Percentiles rank a stretch among this genome's conserved stretches.
Conservation (phyloP, 2,797 vertebrate genomes). For the Enteromius paludinosus region DNA sequence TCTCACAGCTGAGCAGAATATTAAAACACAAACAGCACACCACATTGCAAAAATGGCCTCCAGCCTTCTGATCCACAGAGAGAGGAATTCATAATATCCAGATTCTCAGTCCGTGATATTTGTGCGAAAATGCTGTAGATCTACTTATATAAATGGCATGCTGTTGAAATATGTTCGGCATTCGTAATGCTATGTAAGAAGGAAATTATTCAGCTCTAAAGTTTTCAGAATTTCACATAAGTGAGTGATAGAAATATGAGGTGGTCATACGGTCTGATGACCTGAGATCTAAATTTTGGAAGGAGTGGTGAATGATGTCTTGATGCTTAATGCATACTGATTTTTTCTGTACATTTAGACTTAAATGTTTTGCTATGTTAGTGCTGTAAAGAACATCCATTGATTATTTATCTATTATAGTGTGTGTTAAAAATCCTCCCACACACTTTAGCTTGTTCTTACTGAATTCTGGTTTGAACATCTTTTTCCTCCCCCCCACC, state of each 20-base stretch:
- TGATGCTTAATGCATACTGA: background rate
- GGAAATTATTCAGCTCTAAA: background rate
- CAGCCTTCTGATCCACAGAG: slow-evolving; percentile 34
- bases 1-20: slow-evolving; percentile 77
- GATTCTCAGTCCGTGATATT: slow-evolving; percentile 7
- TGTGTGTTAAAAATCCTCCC: background rate
- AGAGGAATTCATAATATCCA: slow-evolving; percentile 12
- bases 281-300: background rate
- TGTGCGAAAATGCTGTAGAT: background rate
- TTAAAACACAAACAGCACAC: slow-evolving; percentile 62
- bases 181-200: background rate
- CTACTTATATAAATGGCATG: background rate
- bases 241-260: background rate
- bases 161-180: background rate
- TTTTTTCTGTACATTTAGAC: background rate
- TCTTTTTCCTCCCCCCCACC: slow-evolving; percentile 48
- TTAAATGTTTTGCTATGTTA: slow-evolving; percentile 9
- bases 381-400: slow-evolving; percentile 7
- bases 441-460: slow-evolving; percentile 13
- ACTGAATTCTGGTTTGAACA: slow-evolving; percentile 32
- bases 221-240: slow-evolving; percentile 20
- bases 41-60: slow-evolving; percentile 33
- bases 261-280: background rate
- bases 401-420: slow-evolving; percentile 25
- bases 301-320: background rate